Evolutionary conservation across 2,797 vertebrate genomes (phyloP).

Genomic region (Loriculus beryllinus): DNA sequence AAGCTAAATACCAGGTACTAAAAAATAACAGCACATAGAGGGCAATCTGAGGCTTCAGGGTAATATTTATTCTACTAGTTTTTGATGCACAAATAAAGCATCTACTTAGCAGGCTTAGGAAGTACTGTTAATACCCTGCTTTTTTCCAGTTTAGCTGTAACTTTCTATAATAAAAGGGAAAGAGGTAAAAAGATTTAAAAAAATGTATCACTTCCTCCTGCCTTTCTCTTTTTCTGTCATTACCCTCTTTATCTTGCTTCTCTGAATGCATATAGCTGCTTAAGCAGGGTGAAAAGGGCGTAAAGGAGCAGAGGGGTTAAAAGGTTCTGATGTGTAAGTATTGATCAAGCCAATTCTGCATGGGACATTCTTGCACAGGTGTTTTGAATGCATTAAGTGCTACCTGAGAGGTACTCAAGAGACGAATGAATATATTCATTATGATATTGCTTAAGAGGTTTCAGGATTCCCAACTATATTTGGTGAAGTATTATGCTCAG

Average conservation of each 20-base stretch:
- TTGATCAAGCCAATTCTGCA: background rate
- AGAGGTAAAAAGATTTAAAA: background rate
- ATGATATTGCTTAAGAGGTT: no score
- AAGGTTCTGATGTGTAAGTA: background rate
- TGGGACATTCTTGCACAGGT: background rate
- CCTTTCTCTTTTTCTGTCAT: background rate
- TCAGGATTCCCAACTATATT: background rate
- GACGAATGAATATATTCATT: background rate
- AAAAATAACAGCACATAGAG: background rate
- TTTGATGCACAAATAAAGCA: background rate
- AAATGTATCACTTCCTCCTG: background rate
- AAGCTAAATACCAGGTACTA: background rate
- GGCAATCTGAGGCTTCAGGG: background rate
- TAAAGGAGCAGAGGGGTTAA: background rate
- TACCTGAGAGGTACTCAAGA: background rate
- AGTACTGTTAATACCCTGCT: background rate
- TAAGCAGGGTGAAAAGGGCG: background rate
- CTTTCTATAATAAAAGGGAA: background rate
- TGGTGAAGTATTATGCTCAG: background rate
- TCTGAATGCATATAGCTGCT: background rate
- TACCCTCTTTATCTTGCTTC: background rate
- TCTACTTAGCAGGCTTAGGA: background rate
- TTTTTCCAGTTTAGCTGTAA: background rate
- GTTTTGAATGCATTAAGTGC: background rate
- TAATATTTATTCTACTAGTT: background rate